Evolutionary conservation across 2,888 invertebrate species (phyloP), one percentile per base, ranked within the genome.

Genomic region (Coecobrya sp.): DNA sequence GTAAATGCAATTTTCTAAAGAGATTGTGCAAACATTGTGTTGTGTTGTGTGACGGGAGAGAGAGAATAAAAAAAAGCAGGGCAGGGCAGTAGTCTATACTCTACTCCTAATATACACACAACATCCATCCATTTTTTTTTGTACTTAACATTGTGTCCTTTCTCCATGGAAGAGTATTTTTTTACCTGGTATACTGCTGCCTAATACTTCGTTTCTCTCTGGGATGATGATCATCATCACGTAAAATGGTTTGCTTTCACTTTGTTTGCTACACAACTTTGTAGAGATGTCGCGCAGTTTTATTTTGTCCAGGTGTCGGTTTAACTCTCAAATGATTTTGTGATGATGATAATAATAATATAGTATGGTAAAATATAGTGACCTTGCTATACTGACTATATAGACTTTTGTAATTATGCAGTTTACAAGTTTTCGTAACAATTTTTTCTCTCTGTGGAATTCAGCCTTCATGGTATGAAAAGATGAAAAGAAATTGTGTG

Each of bases 1-100:
- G 84, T 92, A 92, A 92, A 92, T 86, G 86, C 86, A 92, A 92
- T 92, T 92, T 92, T 85, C 92, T 86, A 81, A 89, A 86, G 89
- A 89, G 92, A 89, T 92, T 92, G 89, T 70, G 86, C 89, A 89
- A 92, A 92, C 86, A 82, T 22, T 25, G 27, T 65, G 65, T 65
- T 30, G 65, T 30, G 27, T 55, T 30, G 27, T 62, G 25, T 25
- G 62, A 59, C 16, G 8, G 22, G 22, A 22, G 62, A 22, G 62
- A 62, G 62, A 59, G 22, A 59, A 3, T 19, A 19, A 59, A 19
- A 22, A 19, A 62, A 8, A 22, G 22, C 62, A 5, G 25, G 25
- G 62, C 62, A 22, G n/a, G n/a, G n/a, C n/a, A n/a, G n/a, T n/a
- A n/a, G n/a, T n/a, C n/a, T n/a, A n/a, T n/a, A n/a, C n/a, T n/a